Base-by-base conservation (phyloP, 2,888 invertebrate species). In the Hedychridium roseum region DNA sequence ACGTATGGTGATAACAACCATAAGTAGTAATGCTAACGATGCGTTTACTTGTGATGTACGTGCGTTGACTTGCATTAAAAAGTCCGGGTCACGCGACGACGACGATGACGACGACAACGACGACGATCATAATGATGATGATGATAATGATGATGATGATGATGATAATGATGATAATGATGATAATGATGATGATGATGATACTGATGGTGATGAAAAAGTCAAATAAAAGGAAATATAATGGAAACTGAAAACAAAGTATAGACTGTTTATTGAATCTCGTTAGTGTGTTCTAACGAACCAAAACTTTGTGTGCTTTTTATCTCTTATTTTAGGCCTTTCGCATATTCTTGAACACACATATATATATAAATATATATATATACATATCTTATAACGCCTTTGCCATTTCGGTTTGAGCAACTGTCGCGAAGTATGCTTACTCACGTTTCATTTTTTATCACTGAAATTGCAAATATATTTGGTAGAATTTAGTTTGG, bases 181-280 rank as follows among this genome's bases (percentile, higher is more conserved):
- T n/a, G n/a, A n/a, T n/a, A n/a, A n/a, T n/a, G n/a, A n/a, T n/a
- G n/a, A n/a, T n/a, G n/a, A n/a, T n/a, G n/a, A 23, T 71, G 72
- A 74, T 71, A 73, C 67, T 73, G 74, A 73, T 77, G n/a, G n/a
- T 76, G 74, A 77, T 74, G 74, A 76, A 76, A 73, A 76, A 76
- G 75, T 77, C 70, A 74, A 78, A 78, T 78, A 78, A 78, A 76
- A 78, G n/a, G 70, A 70, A 78, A 76, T 78, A 74, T 76, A 76
- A 77, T 73, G 76, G 67, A 78, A 75, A 77, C 68, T 74, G 67
- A 74, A 76, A 72, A 61, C 66, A 66, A 74, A 67, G 68, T 66
- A 71, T 69, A 76, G 73, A 76, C 68, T 78, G 71, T 77, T 66
- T 66, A 64, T 73, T 72, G 70, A 58, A 58, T 64, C 62, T 31